Evolutionary conservation across 2,888 invertebrate genomes (phyloP), one percentile per base, ranked within the genome.

Genomic region (Erebia epiphron): DNA sequence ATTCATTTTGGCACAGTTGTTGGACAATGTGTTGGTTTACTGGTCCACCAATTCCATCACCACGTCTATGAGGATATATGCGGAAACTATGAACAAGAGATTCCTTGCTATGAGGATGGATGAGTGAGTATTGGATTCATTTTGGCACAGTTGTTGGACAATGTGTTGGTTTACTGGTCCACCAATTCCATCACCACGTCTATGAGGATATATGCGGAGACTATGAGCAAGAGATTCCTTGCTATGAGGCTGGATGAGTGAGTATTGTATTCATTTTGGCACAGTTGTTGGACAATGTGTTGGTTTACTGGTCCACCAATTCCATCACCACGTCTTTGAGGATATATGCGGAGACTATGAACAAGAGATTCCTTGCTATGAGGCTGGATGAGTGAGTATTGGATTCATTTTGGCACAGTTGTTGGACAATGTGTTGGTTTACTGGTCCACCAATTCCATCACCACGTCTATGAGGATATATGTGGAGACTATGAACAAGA

Each of bases 181-280:
- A 86, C 90, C 0, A 93, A 93, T 16, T 85, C 84, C 61, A 89
- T 93, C 14, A 94, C 94, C 0, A 91, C 90, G 0, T 88, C 94
- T 0, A 82, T 92, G 80, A 87, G 94, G 67, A 77, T 90, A 18
- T 97, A 97, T 78, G 90, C 96, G 0, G 97, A 97, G 82, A 80
- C 81, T 0, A 83, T 94, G 11, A 89, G 74, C 63, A 83, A 78
- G 50, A 79, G 81, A 0, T 79, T 88, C 5, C 70, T 83, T 11
- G 79, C 74, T 1, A 66, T 56, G 56, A 56, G 56, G 56, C 56
- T 56, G 2, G 56, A 56, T 72, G 75, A 78, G 92, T 91, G 69
- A 87, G 90, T 86, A 50, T 50, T 50, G 50, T 5, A 5, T 14
- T 4, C 2, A n/a, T 13, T 14, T 14, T 49, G 14, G 1, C 14